phyloP scores from a whole-genome alignment of 2,888 invertebrate genomes.

The Dicyrtomina minuta region DNA sequence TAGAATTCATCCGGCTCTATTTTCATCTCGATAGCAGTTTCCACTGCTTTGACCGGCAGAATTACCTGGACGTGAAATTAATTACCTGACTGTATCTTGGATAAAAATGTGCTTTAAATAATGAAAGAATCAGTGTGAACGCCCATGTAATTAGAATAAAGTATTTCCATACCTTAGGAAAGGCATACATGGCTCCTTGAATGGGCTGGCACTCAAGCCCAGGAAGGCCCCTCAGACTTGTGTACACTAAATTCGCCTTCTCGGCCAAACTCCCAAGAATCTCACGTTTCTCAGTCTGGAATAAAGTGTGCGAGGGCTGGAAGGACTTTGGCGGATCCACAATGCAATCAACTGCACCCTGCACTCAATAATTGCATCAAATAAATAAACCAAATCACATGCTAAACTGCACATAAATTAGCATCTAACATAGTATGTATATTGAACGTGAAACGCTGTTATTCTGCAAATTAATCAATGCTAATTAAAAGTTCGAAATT shows the following conservation, averaged over 20 bases:
- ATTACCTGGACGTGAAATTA: no score
- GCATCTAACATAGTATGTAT: no score
- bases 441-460: no score
- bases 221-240: constrained; percentile 84
- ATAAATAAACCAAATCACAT: no score
- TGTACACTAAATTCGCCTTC: constrained; percentile 79
- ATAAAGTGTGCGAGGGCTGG: constrained; percentile 83
- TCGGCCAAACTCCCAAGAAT: constrained; percentile 74
- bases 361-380: no score
- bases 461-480: no score
- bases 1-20: constrained; percentile 87
- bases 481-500: no score
- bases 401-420: neutral
- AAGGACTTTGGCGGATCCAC: constrained; percentile 82
- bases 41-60: no score
- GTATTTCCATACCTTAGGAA: constrained; percentile 67
- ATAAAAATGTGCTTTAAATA: no score
- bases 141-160: no score
- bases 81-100: no score
- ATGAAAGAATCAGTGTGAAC: no score
- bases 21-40: constrained; percentile 60
- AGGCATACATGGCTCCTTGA: constrained; percentile 99
- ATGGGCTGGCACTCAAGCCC: constrained; percentile 81
- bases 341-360: constrained; percentile 84
- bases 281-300: constrained; percentile 68